Evolutionary conservation across 2,113 vertebrate genomes (phyloP).

Genomic region (Malurus melanocephalus): DNA sequence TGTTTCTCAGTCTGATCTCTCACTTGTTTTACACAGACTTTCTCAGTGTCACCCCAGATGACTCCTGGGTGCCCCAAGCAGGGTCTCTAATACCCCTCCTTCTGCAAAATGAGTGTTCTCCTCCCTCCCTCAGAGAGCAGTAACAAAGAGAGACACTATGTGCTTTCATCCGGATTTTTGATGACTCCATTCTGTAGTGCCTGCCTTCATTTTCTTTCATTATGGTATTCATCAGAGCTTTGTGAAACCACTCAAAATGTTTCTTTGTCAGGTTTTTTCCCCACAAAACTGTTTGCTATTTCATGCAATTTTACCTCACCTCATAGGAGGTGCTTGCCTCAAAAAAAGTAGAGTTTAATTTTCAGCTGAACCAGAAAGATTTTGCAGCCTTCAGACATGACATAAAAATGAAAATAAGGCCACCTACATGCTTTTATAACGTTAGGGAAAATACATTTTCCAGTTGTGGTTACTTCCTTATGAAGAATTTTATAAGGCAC

Average conservation of each 20-base stretch:
- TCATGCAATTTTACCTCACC: background rate
- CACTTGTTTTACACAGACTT: background rate
- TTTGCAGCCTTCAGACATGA: background rate
- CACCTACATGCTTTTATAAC: fast-evolving
- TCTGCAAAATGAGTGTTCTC: background rate
- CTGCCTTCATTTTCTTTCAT: constrained; percentile 50
- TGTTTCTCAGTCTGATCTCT: background rate
- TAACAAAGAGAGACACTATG: background rate
- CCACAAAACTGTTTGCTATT: constrained; percentile 10
- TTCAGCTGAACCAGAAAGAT: background rate
- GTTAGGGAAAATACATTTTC: background rate
- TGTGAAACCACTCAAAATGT: constrained; percentile 4
- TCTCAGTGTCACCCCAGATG: background rate
- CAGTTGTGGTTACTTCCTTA: too few species aligned
- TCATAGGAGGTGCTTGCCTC: background rate
- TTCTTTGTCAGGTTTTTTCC: background rate
- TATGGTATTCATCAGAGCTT: constrained; percentile 26
- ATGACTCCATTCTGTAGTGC: background rate
- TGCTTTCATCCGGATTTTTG: background rate
- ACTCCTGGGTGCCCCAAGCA: background rate
- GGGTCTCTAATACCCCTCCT: background rate
- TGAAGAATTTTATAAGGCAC: background rate
- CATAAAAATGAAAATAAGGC: background rate
- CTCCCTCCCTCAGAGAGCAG: background rate
- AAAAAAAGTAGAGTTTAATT: background rate